Conservation (phyloP, 2,797 vertebrate genomes). For the Amniataba percoides region DNA sequence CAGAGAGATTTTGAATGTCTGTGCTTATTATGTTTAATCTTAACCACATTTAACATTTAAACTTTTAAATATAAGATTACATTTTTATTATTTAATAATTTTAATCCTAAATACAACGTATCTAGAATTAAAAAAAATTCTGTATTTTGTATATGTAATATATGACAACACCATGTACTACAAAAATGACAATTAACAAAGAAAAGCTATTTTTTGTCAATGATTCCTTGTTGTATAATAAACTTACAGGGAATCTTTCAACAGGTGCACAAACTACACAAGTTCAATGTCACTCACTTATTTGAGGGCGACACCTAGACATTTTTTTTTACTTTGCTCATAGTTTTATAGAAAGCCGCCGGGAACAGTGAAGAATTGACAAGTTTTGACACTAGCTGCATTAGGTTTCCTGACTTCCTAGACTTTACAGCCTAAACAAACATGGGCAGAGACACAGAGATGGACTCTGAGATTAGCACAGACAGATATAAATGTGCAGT, state of each 20-base stretch:
- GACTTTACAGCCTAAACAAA: not conserved
- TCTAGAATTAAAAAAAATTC: too few species aligned
- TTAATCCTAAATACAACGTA: too few species aligned
- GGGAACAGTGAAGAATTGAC: not conserved
- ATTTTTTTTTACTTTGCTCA: not conserved
- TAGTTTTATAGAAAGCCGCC: not conserved
- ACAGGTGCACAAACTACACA: not conserved
- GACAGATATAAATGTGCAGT: not conserved
- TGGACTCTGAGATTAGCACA: constrained; percentile 12
- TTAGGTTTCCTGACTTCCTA: constrained; percentile 1
- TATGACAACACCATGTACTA: too few species aligned
- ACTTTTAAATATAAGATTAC: too few species aligned
- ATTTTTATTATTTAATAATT: too few species aligned
- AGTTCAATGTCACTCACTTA: not conserved
- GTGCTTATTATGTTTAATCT: too few species aligned
- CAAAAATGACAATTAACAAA: not conserved
- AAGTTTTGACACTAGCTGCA: not conserved
- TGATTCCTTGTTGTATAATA: too few species aligned
- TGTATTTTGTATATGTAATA: too few species aligned
- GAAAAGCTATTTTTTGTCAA: not conserved
- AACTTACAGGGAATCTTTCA: not conserved
- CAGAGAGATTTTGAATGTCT: not conserved
- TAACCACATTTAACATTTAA: too few species aligned
- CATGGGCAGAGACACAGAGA: constrained; percentile 19
- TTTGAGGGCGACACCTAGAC: not conserved